Percentiles rank a stretch among this genome's conserved stretches.
Evolutionary conservation across 2,113 vertebrate species (phyloP).

Genomic region (Athene cunicularia): DNA sequence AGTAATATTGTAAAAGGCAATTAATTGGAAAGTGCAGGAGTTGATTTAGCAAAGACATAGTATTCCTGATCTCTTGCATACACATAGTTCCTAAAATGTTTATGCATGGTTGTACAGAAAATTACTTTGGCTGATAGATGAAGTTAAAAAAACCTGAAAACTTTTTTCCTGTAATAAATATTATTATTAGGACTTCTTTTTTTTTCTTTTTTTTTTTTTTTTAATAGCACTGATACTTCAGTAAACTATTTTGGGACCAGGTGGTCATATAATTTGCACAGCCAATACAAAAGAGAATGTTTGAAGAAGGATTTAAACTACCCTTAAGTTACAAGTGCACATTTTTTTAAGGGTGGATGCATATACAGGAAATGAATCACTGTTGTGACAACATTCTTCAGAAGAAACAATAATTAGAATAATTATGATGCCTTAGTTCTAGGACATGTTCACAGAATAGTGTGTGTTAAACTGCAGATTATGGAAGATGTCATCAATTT

Average conservation of each 20-base stretch:
- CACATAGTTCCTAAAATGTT: neutral
- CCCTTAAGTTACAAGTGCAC: neutral
- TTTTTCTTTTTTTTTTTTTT: neutral
- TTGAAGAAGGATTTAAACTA: neutral
- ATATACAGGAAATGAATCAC: neutral
- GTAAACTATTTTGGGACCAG: neutral
- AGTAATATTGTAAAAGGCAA: neutral
- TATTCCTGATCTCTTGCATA: neutral
- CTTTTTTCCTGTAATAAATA: neutral
- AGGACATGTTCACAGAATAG: neutral
- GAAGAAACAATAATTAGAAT: neutral
- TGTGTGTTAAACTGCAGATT: neutral
- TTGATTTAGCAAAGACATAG: neutral
- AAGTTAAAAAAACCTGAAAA: neutral
- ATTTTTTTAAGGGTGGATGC: neutral
- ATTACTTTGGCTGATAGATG: neutral
- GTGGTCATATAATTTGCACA: neutral
- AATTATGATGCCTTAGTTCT: neutral
- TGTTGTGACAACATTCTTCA: neutral
- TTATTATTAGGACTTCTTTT: neutral
- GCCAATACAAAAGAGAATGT: neutral
- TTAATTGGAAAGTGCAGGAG: neutral
- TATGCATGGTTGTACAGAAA: neutral
- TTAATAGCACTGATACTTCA: neutral
- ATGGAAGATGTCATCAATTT: neutral